Percentiles rank a stretch among this genome's conserved stretches.
Conservation (phyloP, 2,113 vertebrate species). For the Caranx ignobilis region DNA sequence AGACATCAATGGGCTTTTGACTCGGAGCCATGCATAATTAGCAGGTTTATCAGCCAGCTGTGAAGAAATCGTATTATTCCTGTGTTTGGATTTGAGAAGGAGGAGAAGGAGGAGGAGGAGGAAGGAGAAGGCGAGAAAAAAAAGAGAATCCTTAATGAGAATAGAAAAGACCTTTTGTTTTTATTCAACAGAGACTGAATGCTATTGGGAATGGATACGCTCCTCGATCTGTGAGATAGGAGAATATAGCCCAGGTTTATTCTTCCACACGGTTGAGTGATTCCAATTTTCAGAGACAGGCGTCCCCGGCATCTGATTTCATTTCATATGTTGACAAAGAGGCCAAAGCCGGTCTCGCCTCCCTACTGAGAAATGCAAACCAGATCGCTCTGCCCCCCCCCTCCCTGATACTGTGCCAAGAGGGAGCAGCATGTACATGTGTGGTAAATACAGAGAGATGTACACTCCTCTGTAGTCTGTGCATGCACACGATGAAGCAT, state of each 20-base stretch:
- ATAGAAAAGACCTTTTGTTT: conserved; percentile 67
- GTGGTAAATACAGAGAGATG: conserved; percentile 53
- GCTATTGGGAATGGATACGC: conserved; percentile 59
- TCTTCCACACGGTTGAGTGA: conserved; percentile 46
- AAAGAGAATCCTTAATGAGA: conserved; percentile 57
- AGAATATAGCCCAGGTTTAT: conserved; percentile 61
- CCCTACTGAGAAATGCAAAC: conserved; percentile 65
- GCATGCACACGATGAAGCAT: conserved; percentile 33
- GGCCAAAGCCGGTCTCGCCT: conserved; percentile 43
- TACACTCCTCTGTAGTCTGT: conserved; percentile 21
- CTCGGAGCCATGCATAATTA: conserved; percentile 67
- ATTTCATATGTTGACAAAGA: conserved; percentile 72
- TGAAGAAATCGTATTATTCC: conserved; percentile 68
- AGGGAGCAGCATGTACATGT: conserved; percentile 29
- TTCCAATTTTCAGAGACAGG: conserved; percentile 68
- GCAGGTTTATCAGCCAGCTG: conserved; percentile 74
- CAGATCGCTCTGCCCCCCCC: conserved; percentile 38
- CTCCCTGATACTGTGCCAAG: conserved; percentile 40
- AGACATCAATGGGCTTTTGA: conserved; percentile 63
- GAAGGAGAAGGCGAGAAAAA: background rate
- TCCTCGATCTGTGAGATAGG: conserved; percentile 54
- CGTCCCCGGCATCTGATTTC: conserved; percentile 59
- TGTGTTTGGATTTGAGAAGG: conserved; percentile 63
- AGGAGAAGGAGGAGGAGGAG: background rate
- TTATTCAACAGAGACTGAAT: conserved; percentile 60